Evolutionary conservation across 2,113 vertebrate genomes (phyloP).

Genomic region (Cryptomyrus ogoouensis): DNA sequence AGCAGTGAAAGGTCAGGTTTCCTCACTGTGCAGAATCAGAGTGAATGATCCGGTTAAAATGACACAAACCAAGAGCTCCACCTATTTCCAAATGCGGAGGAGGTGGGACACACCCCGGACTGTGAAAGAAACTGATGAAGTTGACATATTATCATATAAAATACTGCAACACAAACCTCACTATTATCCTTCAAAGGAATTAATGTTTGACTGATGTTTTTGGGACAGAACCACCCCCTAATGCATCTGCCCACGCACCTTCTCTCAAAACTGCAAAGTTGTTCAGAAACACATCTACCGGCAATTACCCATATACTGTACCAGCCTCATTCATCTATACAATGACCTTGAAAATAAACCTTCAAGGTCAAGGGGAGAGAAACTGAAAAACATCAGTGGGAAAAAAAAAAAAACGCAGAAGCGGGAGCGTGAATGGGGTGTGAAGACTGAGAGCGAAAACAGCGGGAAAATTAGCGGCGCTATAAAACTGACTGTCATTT

Average conservation of each 20-base stretch:
- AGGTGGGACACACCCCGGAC: not conserved
- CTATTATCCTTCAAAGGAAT: not conserved
- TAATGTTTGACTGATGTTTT: not conserved
- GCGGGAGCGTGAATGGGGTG: not conserved
- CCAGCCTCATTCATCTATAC: not conserved
- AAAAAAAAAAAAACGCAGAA: not conserved
- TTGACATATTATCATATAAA: not conserved
- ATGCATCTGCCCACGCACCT: not conserved
- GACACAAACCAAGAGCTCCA: not conserved
- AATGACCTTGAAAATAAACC: not conserved
- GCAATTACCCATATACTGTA: not conserved
- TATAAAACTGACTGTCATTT: not conserved
- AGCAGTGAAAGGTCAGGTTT: slow-evolving; percentile 21
- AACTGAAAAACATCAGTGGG: not conserved
- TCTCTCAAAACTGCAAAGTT: not conserved
- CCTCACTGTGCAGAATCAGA: not conserved
- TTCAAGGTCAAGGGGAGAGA: not conserved
- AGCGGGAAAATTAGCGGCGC: not conserved
- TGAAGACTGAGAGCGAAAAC: not conserved
- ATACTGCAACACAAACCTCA: not conserved
- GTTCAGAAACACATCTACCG: not conserved
- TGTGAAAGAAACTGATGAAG: not conserved
- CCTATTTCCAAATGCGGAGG: not conserved
- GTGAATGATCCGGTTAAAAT: not conserved
- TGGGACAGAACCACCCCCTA: not conserved